Percentiles rank a stretch among this genome's conserved stretches.
phyloP scores from a whole-genome alignment of 2,888 invertebrate genomes.

The Phanerotoma sp. region DNA sequence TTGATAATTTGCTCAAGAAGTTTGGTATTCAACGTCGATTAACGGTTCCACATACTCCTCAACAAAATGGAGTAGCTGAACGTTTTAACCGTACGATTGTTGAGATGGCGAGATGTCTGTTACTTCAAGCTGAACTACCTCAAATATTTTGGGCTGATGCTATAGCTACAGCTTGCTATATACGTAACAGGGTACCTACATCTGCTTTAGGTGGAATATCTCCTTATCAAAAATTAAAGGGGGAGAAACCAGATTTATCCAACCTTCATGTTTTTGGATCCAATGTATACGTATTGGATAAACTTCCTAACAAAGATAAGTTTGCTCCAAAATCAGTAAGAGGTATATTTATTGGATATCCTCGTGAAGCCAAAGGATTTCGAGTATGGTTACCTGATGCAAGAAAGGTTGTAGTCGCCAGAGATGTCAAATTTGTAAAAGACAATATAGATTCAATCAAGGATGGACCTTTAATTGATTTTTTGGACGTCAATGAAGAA shows the following conservation, averaged over 20 bases:
- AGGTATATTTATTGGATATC: constrained; percentile 27
- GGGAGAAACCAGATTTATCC: background rate
- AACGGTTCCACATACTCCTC: constrained; percentile 25
- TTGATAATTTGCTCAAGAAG: constrained; percentile 18
- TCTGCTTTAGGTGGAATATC: constrained; percentile 22
- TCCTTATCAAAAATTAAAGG: constrained; percentile 12
- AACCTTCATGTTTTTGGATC: constrained; percentile 6
- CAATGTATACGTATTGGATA: constrained; percentile 11
- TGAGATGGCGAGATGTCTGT: constrained; percentile 36
- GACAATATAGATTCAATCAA: background rate
- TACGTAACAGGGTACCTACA: constrained; percentile 31
- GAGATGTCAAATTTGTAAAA: constrained; percentile 20
- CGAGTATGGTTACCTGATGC: constrained; percentile 19
- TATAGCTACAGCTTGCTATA: constrained; percentile 31
- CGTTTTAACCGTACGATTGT: constrained; percentile 34
- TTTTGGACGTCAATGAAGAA: background rate
- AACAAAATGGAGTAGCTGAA: constrained; percentile 35
- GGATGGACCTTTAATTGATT: background rate
- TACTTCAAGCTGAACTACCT: constrained; percentile 34
- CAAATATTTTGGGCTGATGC: constrained; percentile 40
- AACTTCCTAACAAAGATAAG: constrained; percentile 18
- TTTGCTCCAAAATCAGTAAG: constrained; percentile 15
- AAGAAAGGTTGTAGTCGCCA: constrained; percentile 2
- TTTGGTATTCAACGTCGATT: constrained; percentile 24
- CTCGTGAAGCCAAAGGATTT: constrained; percentile 20